Evolutionary conservation across 2,888 invertebrate genomes (phyloP).

Genomic region (Ametastegia equiseti): DNA sequence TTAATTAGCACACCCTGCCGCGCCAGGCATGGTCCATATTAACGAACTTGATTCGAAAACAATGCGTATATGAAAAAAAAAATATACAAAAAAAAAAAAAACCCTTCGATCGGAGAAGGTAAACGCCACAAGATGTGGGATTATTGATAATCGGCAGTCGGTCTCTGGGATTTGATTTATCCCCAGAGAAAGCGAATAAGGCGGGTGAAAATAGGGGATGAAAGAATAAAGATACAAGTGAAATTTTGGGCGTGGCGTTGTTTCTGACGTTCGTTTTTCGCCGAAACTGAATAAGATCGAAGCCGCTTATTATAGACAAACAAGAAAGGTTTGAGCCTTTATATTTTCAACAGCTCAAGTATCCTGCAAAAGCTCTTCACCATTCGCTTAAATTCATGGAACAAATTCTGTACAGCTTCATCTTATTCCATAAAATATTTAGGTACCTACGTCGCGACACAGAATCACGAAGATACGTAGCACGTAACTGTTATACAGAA

Average conservation of each 20-base stretch:
- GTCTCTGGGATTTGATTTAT: background rate
- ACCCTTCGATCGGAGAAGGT: too few relatives aligned
- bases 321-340: background rate
- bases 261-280: conserved; percentile 54
- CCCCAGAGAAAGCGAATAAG: background rate
- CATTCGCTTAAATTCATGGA: background rate
- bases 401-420: background rate
- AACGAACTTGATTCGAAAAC: background rate
- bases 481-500: background rate
- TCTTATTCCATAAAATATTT: too few relatives aligned
- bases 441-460: too few relatives aligned
- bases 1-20: background rate
- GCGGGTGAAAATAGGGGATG: background rate
- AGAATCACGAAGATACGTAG: background rate
- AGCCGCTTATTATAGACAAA: conserved; percentile 53
- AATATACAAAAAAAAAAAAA: too few relatives aligned
- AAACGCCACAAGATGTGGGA: background rate
- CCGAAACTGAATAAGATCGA: conserved; percentile 48
- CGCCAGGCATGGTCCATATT: background rate
- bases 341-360: background rate
- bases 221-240: background rate
- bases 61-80: background rate
- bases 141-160: background rate
- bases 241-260: conserved; percentile 46
- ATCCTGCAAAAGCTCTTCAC: too few relatives aligned